Conservation (phyloP, 2,797 vertebrate genomes). For the Acropternis orthonyx region DNA sequence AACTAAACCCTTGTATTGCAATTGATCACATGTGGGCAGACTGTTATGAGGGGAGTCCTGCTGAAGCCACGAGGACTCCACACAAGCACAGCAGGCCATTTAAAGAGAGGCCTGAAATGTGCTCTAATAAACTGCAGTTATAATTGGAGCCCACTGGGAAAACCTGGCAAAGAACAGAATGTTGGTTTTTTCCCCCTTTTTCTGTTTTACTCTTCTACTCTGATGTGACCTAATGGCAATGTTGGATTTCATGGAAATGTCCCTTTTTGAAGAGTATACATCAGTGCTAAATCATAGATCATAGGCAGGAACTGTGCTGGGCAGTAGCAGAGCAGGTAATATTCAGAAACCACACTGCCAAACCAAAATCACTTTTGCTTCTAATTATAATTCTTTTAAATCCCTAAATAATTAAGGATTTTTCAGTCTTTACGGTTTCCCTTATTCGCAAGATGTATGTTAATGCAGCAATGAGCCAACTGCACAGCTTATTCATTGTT, state of each 20-base stretch:
- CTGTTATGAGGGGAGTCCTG: background rate
- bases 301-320: background rate
- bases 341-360: background rate
- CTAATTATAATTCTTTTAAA: background rate
- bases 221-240: background rate
- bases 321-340: background rate
- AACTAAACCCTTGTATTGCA: background rate
- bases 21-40: background rate
- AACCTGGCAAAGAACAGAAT: background rate
- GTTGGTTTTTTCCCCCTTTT: background rate
- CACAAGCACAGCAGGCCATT: background rate
- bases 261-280: background rate
- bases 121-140: background rate
- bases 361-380: background rate
- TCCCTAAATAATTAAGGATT: background rate
- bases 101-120: constrained; percentile 17
- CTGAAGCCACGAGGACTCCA: background rate
- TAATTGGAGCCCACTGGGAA: constrained; percentile 9
- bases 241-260: background rate
- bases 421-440: background rate
- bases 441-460: background rate
- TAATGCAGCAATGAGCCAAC: background rate
- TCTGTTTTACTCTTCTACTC: background rate
- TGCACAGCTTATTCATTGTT: background rate
- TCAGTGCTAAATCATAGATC: background rate